Conservation (phyloP, 2,888 invertebrate species). For the Oligia strigilis region DNA sequence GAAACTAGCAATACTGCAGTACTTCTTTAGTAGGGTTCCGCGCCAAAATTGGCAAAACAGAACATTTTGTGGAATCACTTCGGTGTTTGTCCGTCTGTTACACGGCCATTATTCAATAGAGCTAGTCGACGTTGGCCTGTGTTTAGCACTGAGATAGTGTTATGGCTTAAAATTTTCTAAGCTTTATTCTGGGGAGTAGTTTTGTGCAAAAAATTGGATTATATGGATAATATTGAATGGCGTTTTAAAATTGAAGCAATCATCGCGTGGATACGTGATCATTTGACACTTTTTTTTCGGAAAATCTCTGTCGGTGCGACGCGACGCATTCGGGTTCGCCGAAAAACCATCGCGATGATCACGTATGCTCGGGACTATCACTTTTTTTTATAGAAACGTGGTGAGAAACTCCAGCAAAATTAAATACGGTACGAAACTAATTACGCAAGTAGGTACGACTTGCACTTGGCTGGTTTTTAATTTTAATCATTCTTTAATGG, state of each 20-base stretch:
- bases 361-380: neutral
- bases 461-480: neutral
- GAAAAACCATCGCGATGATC: neutral
- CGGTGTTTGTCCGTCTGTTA: neutral
- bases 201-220: neutral
- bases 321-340: neutral
- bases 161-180: no score
- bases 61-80: neutral
- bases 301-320: neutral
- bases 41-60: neutral
- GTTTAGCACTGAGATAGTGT: neutral
- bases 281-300: neutral
- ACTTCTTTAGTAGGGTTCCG: neutral
- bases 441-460: neutral
- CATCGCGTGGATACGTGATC: neutral
- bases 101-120: neutral
- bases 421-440: neutral
- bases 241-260: neutral
- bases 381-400: neutral
- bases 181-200: neutral
- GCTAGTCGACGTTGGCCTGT: neutral
- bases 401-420: neutral
- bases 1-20: neutral
- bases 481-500: conserved; percentile 18
- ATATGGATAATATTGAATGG: neutral